Base-by-base conservation (phyloP, 2,113 vertebrate species). In the Crocuta crocuta region DNA sequence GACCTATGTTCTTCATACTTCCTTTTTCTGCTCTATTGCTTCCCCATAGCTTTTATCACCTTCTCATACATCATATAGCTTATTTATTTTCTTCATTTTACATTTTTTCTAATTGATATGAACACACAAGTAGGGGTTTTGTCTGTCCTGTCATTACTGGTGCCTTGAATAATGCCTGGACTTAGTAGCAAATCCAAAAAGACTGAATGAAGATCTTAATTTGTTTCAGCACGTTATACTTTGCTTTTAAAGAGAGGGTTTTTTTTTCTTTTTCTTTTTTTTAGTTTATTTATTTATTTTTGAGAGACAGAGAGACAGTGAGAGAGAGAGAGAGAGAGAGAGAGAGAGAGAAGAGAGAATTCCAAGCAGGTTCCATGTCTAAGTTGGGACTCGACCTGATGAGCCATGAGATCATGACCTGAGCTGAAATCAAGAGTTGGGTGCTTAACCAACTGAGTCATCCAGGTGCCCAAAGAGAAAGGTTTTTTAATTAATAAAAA, bases 101-200 rank as follows among this genome's bases (percentile, higher is more conserved):
- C 6, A 4, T 66, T 88, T 84, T 4, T 28, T 2, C 23, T 33
- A 68, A 5, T 28, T 48, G 65, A 31, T 39, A n/a, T 92, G 74
- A 92, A 73, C 16, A 90, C 23, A 83, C 4, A 73, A 43, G 28
- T 45, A 93, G 50, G 26, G 12, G 58, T 55, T 43, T n/a, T 95
- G 13, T 43, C 73, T 92, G 17, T 94, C 58, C 78, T 92, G 5
- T 74, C 0, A 17, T 95, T 94, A 83, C 2, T 1, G 9, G 80
- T 93, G 74, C 68, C 53, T 84, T 90, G 63, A 65, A 58, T 19
- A 43, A 31, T 91, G 35, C 43, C 63, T 94, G 39, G 48, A 93
- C 50, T 90, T 70, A 68, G 65, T 35, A 82, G 63, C 63, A 81
- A 92, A 48, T 73, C 16, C n/a, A 74, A 86, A 94, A 95, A n/a